Base-by-base conservation (phyloP, 1,140 invertebrate species). In the Drosophila nigrodunni region DNA sequence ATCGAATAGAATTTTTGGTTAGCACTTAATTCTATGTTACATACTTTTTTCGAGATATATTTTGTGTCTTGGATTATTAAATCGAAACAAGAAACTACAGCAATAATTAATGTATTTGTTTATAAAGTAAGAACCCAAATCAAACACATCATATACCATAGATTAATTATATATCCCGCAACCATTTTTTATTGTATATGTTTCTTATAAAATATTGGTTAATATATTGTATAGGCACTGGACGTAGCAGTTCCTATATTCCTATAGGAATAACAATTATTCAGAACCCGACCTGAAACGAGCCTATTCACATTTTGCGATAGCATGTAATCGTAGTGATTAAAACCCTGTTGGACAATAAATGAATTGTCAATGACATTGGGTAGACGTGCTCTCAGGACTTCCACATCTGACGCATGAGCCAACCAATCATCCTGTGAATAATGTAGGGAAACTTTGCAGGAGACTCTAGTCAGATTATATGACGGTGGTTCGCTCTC, bases 261-360 rank as follows among this genome's bases (percentile, higher is more conserved):
- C 25, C 47, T 11, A 43, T 55, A 0, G 9, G 2, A 7, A 46
- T 18, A 11, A 18, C 21, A 18, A 37, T 37, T 72, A 9, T 7
- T 35, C 1, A 73, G 0, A 5, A 83, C 50, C 11, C 70, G 61
- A 11, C 43, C n/a, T 25, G 85, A 77, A 7, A 80, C 41, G 9
- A 69, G 57, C 0, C 8, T 1, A 0, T 69, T 65, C 2, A 83
- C 81, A 49, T 83, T 37, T 18, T 52, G 50, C 0, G 81, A 83
- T 2, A 83, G 35, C 3, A 75, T 35, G 10, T 81, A 83, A 43
- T 83, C 81, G 3, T 59, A 83, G 11, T 83, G 81, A 5, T 68
- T 66, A 25, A 83, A 83, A 4, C 47, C 15, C 0, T 43, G 9
- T 4, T 10, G 8, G 2, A n/a, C 0, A 1, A 82, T 57, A n/a